Base-by-base conservation (phyloP, 2,888 invertebrate genomes). In the Amblyjoppa proteus region DNA sequence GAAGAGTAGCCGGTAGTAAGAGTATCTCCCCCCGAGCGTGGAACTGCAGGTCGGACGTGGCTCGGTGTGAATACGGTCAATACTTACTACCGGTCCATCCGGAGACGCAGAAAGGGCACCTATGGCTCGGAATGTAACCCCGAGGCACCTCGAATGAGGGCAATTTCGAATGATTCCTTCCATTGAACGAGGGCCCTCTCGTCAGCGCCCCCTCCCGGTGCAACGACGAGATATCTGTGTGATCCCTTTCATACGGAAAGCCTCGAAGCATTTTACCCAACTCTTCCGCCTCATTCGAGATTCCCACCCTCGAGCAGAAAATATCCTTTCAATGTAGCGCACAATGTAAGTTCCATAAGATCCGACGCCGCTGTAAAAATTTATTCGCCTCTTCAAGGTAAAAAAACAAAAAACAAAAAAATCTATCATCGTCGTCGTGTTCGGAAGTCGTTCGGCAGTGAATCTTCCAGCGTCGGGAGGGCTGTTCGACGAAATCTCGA, bases 1-100 rank as follows among this genome's bases (percentile, higher is more conserved):
- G 3, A 13, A 11, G 45, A 11, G 13, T 31, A 31, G 61, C 61
- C 25, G 16, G 61, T 28, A 16, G 31, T 41, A 31, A 4, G 5
- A 34, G 31, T 16, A 16, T 28, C 28, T 16, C 31, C 13, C 13
- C 6, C 34, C 61, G 61, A 61, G 49, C 38, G 70, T 77, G 51
- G 31, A 61, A 74, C 11, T 51, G 70, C 41, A 4, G 66, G 56
- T 61, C 61, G 66, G 64, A 76, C 53, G 28, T 75, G 79, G 45
- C 64, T 76, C 53, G 20, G 64, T 56, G 66, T 84, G 75, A 64
- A 76, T 66, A 80, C 79, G 83, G 80, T 80, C 80, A 76, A 83
- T 83, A 83, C 51, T 31, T 64, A 58, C 3, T 11, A 11, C 28
- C 38, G 61, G 70, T 83, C 75, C 75, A 49, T 0, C 56, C 41